phyloP scores from a whole-genome alignment of 2,113 vertebrate species.

The Notothenia coriiceps region DNA sequence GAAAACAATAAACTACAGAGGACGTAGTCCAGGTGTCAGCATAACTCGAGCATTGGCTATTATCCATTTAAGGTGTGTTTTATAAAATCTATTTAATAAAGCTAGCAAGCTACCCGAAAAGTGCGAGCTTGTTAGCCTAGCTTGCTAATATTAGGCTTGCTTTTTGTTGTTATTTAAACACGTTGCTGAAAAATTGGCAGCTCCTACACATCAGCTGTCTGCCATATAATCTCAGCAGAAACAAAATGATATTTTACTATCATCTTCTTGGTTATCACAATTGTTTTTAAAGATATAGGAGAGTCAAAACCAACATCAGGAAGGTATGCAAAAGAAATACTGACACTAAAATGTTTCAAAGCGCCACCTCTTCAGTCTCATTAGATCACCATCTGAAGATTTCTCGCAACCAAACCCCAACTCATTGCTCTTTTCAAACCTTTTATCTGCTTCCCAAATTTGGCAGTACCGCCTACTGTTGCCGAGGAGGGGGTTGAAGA shows the following conservation, averaged over 20 bases:
- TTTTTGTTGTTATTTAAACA: conserved; percentile 5
- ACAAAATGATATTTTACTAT: not conserved
- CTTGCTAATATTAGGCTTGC: not conserved
- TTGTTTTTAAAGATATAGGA: too few relatives aligned
- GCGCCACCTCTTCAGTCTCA: not conserved
- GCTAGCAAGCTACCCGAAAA: not conserved
- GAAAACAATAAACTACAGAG: too few relatives aligned
- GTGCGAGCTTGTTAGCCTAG: not conserved
- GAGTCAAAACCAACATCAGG: not conserved
- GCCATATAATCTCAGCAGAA: not conserved
- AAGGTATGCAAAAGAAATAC: not conserved
- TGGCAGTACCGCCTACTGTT: conserved; percentile 51
- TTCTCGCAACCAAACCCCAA: conserved; percentile 18
- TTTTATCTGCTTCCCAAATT: conserved; percentile 65
- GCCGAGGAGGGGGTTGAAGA: conserved; percentile 44
- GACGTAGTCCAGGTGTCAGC: too few relatives aligned
- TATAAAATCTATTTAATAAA: not conserved
- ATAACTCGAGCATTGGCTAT: too few relatives aligned
- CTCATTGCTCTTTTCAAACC: conserved; percentile 48
- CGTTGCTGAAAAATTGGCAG: not conserved
- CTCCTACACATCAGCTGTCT: not conserved
- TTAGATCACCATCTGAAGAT: conserved; percentile 36
- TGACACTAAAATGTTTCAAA: not conserved
- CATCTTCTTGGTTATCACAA: too few relatives aligned
- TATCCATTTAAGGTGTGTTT: too few relatives aligned